Evolutionary conservation across 35 echinoderm and acorn worm genomes (phyloP), one percentile per base, ranked within the genome.

Genomic region (Stichopus chloronotus): DNA sequence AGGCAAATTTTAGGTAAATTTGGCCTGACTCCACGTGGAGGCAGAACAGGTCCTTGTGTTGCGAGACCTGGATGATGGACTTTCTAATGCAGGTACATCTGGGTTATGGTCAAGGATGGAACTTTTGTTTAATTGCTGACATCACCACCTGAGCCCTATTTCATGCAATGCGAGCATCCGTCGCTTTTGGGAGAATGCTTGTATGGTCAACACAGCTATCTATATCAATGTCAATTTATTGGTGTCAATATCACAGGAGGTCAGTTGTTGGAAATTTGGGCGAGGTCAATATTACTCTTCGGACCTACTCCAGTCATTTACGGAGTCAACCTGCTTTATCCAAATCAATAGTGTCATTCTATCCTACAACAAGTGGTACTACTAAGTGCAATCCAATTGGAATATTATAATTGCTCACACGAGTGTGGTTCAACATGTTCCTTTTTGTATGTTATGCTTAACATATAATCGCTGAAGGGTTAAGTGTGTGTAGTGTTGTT

Each of bases 311-410:
- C 8, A 68, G 63, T 68, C 63, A 68, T 68, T 68, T 68, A 17
- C 63, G 8, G 63, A 68, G 63, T 68, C 63, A 68, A 9, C 63
- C 63, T 9, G 63, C 63, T 68, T 68, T 68, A 68, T 8, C 63
- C 63, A 68, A 68, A 68, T 68, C 63, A 68, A 68, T 68, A 68
- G 63, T 68, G 17, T 68, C 63, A 68, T 68, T 68, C 63, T 68
- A 17, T 68, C 63, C 63, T 68, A 68, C 63, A 68, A 68, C 63
- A 68, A 68, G 63, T 68, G 63, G 63, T 68, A 17, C 63, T 68
- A 9, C 17, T 17, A 68, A 68, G 17, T 68, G 63, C 17, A 9
- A 68, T 68, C 63, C 63, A 68, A n/a, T n/a, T n/a, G n/a, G 63
- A 68, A 68, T 9, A 9, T 9, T 9, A 68, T 68, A 68, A 9